phyloP scores from a whole-genome alignment of 2,888 invertebrate genomes.

The Synanthedon myopaeformis region DNA sequence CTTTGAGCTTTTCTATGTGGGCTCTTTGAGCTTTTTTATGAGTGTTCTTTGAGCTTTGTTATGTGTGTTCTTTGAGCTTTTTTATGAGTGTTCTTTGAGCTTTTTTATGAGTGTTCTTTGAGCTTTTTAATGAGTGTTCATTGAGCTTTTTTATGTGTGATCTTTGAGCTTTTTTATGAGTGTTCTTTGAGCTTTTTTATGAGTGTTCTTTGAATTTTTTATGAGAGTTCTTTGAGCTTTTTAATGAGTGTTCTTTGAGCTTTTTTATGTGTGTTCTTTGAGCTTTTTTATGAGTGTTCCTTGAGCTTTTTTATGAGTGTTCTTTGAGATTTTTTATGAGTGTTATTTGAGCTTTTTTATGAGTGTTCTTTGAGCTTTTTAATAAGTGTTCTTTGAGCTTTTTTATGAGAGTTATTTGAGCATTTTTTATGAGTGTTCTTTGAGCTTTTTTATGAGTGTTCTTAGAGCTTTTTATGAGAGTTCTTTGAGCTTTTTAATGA shows the following conservation, averaged over 20 bases:
- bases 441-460: slow-evolving; percentile 12
- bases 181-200: background rate
- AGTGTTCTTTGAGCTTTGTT: slow-evolving; percentile 4
- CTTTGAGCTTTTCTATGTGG: background rate
- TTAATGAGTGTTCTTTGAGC: slow-evolving; percentile 12
- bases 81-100: slow-evolving; percentile 12
- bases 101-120: slow-evolving; percentile 12
- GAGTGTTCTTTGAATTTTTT: no score
- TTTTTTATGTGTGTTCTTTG: slow-evolving; percentile 3
- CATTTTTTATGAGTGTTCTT: slow-evolving; percentile 18
- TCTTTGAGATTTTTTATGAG: slow-evolving; percentile 11
- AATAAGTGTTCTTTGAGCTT: slow-evolving; percentile 5
- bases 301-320: slow-evolving; percentile 12
- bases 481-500: slow-evolving; percentile 10
- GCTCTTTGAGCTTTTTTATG: slow-evolving; percentile 10
- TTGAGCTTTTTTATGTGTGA: no score
- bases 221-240: slow-evolving; percentile 12
- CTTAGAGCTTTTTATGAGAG: slow-evolving; percentile 12
- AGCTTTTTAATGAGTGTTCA: no score
- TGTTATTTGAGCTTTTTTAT: slow-evolving; percentile 9
- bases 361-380: slow-evolving; percentile 4
- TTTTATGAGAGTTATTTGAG: no score
- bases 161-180: slow-evolving; percentile 11
- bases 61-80: slow-evolving; percentile 3
- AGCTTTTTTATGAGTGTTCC: slow-evolving; percentile 12